phyloP scores from a whole-genome alignment of 2,113 vertebrate species.

The Nerophis ophidion region DNA sequence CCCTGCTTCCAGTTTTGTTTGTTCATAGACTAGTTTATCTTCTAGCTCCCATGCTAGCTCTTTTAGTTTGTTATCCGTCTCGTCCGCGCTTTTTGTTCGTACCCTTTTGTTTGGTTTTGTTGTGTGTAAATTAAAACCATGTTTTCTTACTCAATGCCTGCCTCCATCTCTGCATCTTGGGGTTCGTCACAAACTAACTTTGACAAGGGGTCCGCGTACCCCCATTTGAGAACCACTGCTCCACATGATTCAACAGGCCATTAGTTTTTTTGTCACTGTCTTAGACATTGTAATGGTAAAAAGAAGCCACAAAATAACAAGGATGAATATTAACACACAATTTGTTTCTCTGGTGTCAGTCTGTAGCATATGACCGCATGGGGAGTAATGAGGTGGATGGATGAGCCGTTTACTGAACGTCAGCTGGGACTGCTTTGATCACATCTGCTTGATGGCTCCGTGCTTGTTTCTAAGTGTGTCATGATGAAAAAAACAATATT shows the following conservation, averaged over 20 bases:
- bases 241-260: constrained; percentile 3
- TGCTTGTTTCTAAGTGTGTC: neutral
- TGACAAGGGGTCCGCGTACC: too few relatives aligned
- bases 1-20: too few relatives aligned
- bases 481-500: constrained; percentile 2
- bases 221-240: too few relatives aligned
- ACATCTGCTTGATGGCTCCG: constrained; percentile 10
- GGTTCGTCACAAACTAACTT: too few relatives aligned
- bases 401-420: constrained; percentile 5
- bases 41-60: too few relatives aligned
- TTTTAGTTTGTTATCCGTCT: too few relatives aligned
- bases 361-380: neutral
- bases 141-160: too few relatives aligned
- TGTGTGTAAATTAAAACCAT: too few relatives aligned
- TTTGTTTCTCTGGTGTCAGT: constrained; percentile 20
- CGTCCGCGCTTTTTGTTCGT: too few relatives aligned
- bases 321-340: constrained; percentile 13
- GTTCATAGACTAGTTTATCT: too few relatives aligned
- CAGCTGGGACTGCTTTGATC: constrained; percentile 2
- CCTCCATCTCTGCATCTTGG: too few relatives aligned
- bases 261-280: constrained; percentile 10
- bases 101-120: too few relatives aligned
- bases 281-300: neutral
- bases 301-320: constrained; percentile 1
- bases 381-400: constrained; percentile 21